phyloP scores from a whole-genome alignment of 2,113 vertebrate species.

The Alces alces region DNA sequence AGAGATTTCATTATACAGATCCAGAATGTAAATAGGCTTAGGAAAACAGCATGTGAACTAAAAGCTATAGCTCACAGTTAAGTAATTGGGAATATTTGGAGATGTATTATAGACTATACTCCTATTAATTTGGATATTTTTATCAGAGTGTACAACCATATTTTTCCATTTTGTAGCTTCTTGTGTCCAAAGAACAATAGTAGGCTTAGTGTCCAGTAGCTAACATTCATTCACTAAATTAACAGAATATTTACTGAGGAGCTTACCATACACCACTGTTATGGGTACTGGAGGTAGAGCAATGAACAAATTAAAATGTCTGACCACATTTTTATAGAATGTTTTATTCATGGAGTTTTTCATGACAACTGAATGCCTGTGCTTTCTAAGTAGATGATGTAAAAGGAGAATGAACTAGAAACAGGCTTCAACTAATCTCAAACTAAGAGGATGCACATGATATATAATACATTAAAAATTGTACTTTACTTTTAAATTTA shows the following conservation, averaged over 20 bases:
- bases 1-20: not conserved
- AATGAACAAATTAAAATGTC: not conserved
- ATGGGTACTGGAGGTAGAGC: not conserved
- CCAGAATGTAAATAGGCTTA: not conserved
- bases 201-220: not conserved
- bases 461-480: not conserved
- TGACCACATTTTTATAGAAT: not conserved
- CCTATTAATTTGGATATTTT: not conserved
- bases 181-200: not conserved
- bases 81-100: not conserved
- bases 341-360: not conserved
- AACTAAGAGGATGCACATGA: not conserved
- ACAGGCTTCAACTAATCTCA: not conserved
- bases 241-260: not conserved
- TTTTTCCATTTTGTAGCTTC: not conserved
- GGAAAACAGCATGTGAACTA: not conserved
- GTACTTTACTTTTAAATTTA: not conserved
- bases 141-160: not conserved
- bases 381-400: not conserved
- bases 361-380: not conserved
- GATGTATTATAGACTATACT: not conserved
- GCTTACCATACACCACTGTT: not conserved
- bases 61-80: not conserved
- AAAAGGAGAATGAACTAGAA: not conserved
- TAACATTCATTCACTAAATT: not conserved